Evolutionary conservation across 2,888 invertebrate species (phyloP), one percentile per base, ranked within the genome.

Genomic region (Torymus texanus): DNA sequence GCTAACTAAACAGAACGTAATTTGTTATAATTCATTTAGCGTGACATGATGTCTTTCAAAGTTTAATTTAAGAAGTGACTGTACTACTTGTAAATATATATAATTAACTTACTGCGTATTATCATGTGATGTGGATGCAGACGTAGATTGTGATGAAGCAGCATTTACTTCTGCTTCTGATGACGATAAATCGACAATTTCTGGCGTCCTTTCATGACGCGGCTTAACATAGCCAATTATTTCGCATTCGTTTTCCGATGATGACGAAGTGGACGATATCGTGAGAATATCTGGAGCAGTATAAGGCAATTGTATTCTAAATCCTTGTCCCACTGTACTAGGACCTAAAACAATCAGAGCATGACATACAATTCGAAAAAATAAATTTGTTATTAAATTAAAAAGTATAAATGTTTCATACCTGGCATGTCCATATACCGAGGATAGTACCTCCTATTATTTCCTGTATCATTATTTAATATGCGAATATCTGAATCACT

Each of bases 211-310:
- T 83, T 93, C 93, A 82, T 92, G 92, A 80, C 93, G 93, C 56
- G 94, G 94, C 86, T 94, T 94, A 51, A 94, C 93, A 85, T 93
- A 93, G 2, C 93, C 93, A 12, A 95, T 92, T 72, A 95, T 92
- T 87, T 93, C 92, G 41, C 93, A 93, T 82, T 93, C 93, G 41
- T 92, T 91, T 13, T 91, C 91, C 76, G 92, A 92, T 83, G 91
- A 91, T 1, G 91, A 86, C 5, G 86, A 86, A 56, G 84, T 85
- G 0, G 87, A 88, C 0, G 87, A 88, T 82, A 88, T 85, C 5
- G 86, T 88, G 1, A 88, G 82, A 63, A 88, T 83, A 67, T 85
- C 85, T 13, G 88, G 87, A 50, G 78, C 72, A 63, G 68, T 76
- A 80, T 71, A 78, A n/a, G 85, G 81, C 18, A 81, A 59, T 29